These are phyloP conservation scores for Pandemis corylana DNA, from an alignment of 2,888 invertebrate species.

Conservation along the genomic window DNA sequence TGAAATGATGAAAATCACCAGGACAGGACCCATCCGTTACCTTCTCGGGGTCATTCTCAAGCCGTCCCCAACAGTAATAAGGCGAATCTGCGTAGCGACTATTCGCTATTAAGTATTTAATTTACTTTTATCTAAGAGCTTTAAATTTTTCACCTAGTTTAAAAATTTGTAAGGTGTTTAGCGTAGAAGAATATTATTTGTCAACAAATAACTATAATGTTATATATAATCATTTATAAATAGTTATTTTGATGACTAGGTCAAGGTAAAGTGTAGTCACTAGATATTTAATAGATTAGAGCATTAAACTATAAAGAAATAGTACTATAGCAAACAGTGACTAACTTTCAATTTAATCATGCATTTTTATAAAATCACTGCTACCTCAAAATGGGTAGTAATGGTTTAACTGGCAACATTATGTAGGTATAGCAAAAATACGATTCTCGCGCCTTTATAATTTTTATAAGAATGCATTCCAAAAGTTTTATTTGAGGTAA, in stretches of 20 bases:
- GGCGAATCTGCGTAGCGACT: slow-evolving; percentile 69
- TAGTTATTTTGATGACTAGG: slow-evolving; percentile 66
- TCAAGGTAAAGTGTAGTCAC: slow-evolving; percentile 67
- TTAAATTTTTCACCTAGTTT: slow-evolving; percentile 65
- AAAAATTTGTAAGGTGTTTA: slow-evolving; percentile 78
- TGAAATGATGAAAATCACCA: slow-evolving; percentile 27
- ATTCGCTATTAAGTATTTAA: slow-evolving; percentile 62
- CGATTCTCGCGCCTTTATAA: slow-evolving; percentile 53
- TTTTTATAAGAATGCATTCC: slow-evolving; percentile 67
- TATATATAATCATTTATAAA: slow-evolving; percentile 62
- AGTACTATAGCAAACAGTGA: slow-evolving; percentile 72
- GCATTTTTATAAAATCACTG: slow-evolving; percentile 65
- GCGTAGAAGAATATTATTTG: slow-evolving; percentile 82
- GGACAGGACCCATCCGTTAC: slow-evolving; percentile 24
- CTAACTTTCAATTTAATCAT: slow-evolving; percentile 55
- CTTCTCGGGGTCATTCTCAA: slow-evolving; percentile 48
- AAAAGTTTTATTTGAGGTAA: slow-evolving; percentile 48
- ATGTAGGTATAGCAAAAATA: slow-evolving; percentile 60
- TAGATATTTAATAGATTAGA: slow-evolving; percentile 69
- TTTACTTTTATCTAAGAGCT: slow-evolving; percentile 70
- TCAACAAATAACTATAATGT: slow-evolving; percentile 74
- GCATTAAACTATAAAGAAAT: slow-evolving; percentile 69
- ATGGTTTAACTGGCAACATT: slow-evolving; percentile 56
- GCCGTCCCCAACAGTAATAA: slow-evolving; percentile 65
- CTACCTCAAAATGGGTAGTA: slow-evolving; percentile 52